Evolutionary conservation across 2,113 vertebrate species (phyloP).

Genomic region (Oncorhynchus masou): DNA sequence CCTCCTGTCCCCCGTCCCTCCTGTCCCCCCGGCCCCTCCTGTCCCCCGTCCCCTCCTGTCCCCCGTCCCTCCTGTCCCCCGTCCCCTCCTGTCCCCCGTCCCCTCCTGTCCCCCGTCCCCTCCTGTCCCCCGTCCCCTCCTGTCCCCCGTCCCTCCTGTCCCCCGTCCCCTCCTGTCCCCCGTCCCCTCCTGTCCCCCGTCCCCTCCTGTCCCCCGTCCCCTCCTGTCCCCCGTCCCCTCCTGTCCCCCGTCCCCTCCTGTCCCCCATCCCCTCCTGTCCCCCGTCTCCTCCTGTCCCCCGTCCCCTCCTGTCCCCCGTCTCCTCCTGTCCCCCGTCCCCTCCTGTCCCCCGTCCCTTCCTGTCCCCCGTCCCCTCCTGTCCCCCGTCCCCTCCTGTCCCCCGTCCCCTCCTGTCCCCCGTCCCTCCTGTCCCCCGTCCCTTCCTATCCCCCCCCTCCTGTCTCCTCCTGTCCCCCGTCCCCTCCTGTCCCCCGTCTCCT

Average conservation of each 20-base stretch:
- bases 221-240: background rate
- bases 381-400: background rate
- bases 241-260: conserved; percentile 59
- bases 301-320: conserved; percentile 54
- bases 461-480: background rate
- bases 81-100: conserved; percentile 59
- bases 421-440: background rate
- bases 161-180: conserved; percentile 58
- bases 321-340: background rate
- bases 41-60: too few species aligned
- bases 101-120: background rate
- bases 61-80: background rate
- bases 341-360: conserved; percentile 28
- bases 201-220: conserved; percentile 57
- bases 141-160: too few species aligned
- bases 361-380: conserved; percentile 35
- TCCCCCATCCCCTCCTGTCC: conserved; percentile 47
- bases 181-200: background rate
- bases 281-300: background rate
- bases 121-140: too few species aligned
- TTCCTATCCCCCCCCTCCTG: too few species aligned
- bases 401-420: conserved; percentile 50
- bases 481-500: conserved; percentile 51
- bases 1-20: conserved; percentile 56
- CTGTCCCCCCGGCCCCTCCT: conserved; percentile 53